Conservation (phyloP, 2,797 vertebrate genomes). For the Galagoides demidoff region DNA sequence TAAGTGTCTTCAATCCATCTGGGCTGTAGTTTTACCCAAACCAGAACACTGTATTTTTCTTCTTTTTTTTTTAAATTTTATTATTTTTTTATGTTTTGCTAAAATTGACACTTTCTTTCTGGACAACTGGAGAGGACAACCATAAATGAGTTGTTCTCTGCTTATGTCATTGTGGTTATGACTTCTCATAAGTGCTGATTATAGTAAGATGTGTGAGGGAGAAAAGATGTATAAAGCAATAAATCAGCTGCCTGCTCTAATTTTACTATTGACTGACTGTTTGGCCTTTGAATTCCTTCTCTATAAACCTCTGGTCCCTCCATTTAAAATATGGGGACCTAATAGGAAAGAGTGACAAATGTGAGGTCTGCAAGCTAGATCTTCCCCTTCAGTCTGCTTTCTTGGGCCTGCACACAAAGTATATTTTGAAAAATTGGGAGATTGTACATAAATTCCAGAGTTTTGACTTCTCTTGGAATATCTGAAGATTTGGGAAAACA, state of each 20-base stretch:
- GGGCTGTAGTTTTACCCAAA: conserved; percentile 21
- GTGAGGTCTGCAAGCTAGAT: not conserved
- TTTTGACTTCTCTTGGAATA: not conserved
- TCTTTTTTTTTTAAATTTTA: not conserved
- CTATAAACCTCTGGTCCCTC: not conserved
- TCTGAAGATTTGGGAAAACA: not conserved
- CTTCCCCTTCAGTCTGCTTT: not conserved
- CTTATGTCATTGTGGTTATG: not conserved
- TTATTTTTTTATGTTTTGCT: not conserved
- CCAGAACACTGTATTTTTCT: not conserved
- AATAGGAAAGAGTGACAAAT: not conserved
- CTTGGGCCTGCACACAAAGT: not conserved
- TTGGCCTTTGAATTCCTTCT: not conserved
- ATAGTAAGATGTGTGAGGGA: not conserved
- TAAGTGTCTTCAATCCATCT: conserved; percentile 43
- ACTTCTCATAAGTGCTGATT: not conserved
- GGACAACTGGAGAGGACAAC: not conserved
- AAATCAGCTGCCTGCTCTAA: not conserved
- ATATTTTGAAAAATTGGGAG: not conserved
- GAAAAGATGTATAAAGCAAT: not conserved
- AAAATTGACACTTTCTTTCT: not conserved
- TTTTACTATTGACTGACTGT: not conserved
- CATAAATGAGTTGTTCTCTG: not conserved
- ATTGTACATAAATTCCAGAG: not conserved
- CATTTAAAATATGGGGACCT: not conserved